Evolutionary conservation across 92 coral and sea anemone genomes (phyloP), one percentile per base, ranked within the genome.

Genomic region (Phenganax subtilis): DNA sequence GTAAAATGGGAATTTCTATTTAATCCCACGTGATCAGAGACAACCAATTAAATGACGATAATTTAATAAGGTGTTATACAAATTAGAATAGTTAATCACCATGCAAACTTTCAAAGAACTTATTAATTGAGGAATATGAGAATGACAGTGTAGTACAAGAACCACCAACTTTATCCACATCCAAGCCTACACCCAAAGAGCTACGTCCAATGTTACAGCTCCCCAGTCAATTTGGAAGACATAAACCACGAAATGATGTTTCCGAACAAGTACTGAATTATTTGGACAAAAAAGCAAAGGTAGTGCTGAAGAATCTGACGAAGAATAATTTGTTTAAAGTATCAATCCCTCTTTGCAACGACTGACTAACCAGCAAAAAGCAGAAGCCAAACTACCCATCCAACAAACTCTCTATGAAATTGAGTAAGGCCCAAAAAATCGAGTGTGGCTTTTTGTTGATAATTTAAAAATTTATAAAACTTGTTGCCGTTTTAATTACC

Each of bases 371-470:
- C 63, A 58, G 63, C 8, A 58, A 10, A 58, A 58, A 58, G 63
- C 63, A 58, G 16, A 11, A 3, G 63, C 63, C 9, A 58, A 58
- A 58, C 16, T 58, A 58, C 63, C 25, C 54, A 70, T 70, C 29
- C 75, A 70, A 70, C 75, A 70, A 70, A 70, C 75, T 47, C 75
- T 71, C 1, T 71, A 69, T 51, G 75, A 69, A 69, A 69, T 69
- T 30, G 75, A 69, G 11, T 71, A 9, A 3, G 55, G 75, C 10
- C 16, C 55, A 71, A 55, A 11, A 1, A 71, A 55, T 53, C 55
- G 9, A 20, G 25, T 20, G 25, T 20, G 25, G 25, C 25, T 20
- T 20, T 20, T 15, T 71, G 57, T 71, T 15, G 3, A 71, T 71
- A 37, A 71, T 11, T 10, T 0, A 0, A 71, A 2, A 3, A 53